Evolutionary conservation across 2,113 vertebrate genomes (phyloP), one percentile per base, ranked within the genome.

Genomic region (Lycocorax pyrrhopterus): DNA sequence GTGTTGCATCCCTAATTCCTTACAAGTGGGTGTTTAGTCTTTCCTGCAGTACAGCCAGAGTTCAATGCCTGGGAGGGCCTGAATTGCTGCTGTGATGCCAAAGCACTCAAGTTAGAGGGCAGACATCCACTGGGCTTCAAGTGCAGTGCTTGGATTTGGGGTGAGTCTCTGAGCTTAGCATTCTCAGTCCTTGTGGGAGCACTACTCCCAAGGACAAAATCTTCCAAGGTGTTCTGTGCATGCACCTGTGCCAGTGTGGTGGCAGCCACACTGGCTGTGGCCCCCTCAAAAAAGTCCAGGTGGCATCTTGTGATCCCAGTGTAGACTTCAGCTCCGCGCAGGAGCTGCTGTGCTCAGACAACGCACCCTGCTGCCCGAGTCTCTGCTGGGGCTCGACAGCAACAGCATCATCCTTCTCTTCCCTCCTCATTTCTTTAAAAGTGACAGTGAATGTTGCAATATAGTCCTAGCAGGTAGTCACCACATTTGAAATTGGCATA

Each of bases 321-420:
- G 6, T 0, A 32, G 56, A 71, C 5, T 58, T 16, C 15, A 58
- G 29, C 37, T n/a, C 12, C 5, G 0, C 4, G 25, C 35, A 55
- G 5, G 4, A 56, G 52, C 47, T 82, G 44, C 78, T 85, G 6
- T 25, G 44, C 22, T 39, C 27, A n/a, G 30, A 3, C 41, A 46
- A 20, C 0, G 1, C 1, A 2, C 6, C 41, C 32, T 1, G 12
- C 58, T 75, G 44, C 63, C 62, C 16, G 18, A 44, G 41, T 27
- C 51, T 58, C 4, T 8, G 62, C 58, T 90, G 37, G 22, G 43
- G 46, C 22, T 62, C 23, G 27, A 17, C 16, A 49, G 55, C 26
- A 72, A 10, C 8, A 59, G 15, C 46, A 71, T 62, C 49, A 46
- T 47, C 26, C 66, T 71, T 58, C 33, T 39, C 26, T 63, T 84